Evolutionary conservation across 1,140 invertebrate species (phyloP), one percentile per base, ranked within the genome.

Genomic region (Ostrea denselamellosa): DNA sequence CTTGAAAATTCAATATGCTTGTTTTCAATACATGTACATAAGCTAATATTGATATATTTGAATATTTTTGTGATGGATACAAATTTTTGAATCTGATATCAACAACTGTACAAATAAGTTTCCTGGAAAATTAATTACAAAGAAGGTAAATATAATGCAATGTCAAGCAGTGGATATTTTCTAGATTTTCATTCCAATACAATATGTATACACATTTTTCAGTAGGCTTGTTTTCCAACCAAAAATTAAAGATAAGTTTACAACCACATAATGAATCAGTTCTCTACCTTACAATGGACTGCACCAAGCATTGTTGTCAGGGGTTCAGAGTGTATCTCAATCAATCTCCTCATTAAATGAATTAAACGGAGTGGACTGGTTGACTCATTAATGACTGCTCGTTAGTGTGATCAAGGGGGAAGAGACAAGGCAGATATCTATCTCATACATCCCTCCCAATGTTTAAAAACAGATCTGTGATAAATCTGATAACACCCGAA

Each of bases 371-470:
- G 68, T 34, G 68, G 25, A 77, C 68, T 77, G 68, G 68, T 77
- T 77, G 68, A 77, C 68, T 77, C 68, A 77, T 77, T 77, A 77
- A 77, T 77, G 68, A 77, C 28, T 77, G 68, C 68, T 77, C 68
- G 68, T 77, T 77, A 77, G 68, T 77, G 25, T 77, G 68, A 77
- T 77, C 68, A 77, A 0, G 68, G n/a, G 25, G 12, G 12, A 77
- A 77, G 28, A 77, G 68, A 77, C 68, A 77, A 77, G 68, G 68
- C 28, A 44, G 68, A 77, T 77, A 77, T 77, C 12, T 28, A 77
- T 77, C 68, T 77, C 68, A 77, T 77, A 77, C 68, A 77, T 77
- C 22, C 68, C 68, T 77, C 28, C 68, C 68, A 77, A 77, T 77
- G 68, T 77, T 62, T 62, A 62, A 62, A 62, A 62, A 62, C 56